Conservation (phyloP, 1,140 invertebrate genomes). For the Triops cancriformis region DNA sequence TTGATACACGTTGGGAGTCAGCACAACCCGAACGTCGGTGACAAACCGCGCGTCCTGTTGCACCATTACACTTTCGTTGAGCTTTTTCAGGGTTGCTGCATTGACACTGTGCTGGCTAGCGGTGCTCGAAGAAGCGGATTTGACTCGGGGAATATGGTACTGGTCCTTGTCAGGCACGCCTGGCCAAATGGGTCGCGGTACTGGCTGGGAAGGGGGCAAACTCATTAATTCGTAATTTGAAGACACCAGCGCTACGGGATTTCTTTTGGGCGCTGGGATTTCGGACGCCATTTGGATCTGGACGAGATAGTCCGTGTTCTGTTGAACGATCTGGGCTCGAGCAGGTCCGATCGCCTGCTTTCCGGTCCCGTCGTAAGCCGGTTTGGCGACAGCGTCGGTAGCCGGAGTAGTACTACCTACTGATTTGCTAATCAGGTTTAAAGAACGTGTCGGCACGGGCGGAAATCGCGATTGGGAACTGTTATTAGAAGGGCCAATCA, state of each 20-base stretch:
- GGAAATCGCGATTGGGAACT: neutral
- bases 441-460: neutral
- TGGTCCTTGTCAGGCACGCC: neutral
- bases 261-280: neutral
- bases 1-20: neutral
- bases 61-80: neutral
- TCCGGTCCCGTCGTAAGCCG: neutral
- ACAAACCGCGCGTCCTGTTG: conserved; percentile 25
- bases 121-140: neutral
- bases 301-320: conserved; percentile 21
- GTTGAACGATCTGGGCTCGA: conserved; percentile 18
- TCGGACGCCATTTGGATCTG: conserved; percentile 14
- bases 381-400: conserved; percentile 11
- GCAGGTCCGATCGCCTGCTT: neutral
- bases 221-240: neutral
- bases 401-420: conserved; percentile 14
- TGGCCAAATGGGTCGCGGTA: neutral
- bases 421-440: conserved; percentile 17
- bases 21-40: conserved; percentile 16
- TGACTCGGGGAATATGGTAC: neutral
- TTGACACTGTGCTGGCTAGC: neutral
- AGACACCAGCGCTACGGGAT: neutral
- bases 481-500: neutral
- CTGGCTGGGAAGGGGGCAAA: neutral
- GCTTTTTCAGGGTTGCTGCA: neutral